These are phyloP conservation scores for Condylura cristata DNA, from an alignment of 2,113 vertebrate genomes.

Conservation along the genomic window DNA sequence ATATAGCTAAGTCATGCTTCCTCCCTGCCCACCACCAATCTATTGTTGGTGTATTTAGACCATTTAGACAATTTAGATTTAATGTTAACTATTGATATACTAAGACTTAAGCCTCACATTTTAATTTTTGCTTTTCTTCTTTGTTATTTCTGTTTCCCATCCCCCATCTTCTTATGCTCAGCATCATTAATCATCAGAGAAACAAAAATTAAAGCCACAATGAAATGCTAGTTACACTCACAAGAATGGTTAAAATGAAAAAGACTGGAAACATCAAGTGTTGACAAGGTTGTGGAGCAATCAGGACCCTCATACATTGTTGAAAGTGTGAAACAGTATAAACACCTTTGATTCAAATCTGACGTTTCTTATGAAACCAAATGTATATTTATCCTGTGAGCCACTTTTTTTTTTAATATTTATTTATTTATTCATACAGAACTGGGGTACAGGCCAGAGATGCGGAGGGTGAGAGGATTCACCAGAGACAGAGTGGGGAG, in stretches of 20 bases:
- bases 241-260: not conserved
- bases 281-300: not conserved
- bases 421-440: too few relatives aligned
- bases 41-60: not conserved
- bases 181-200: not conserved
- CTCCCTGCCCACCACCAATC: not conserved
- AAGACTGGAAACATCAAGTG: not conserved
- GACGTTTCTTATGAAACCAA: not conserved
- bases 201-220: not conserved
- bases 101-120: not conserved
- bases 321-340: not conserved
- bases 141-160: conserved; percentile 37
- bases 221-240: not conserved
- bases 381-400: not conserved
- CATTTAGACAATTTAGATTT: conserved; percentile 6
- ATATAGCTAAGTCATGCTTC: not conserved
- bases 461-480: too few relatives aligned
- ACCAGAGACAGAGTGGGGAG: too few relatives aligned
- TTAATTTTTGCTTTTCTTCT: not conserved
- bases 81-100: not conserved
- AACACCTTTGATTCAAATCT: not conserved
- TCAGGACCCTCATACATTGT: not conserved
- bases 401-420: too few relatives aligned
- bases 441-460: too few relatives aligned
- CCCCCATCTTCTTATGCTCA: not conserved